Evolutionary conservation across 2,888 invertebrate genomes (phyloP), one percentile per base, ranked within the genome.

Genomic region (Fabriciana adippe): DNA sequence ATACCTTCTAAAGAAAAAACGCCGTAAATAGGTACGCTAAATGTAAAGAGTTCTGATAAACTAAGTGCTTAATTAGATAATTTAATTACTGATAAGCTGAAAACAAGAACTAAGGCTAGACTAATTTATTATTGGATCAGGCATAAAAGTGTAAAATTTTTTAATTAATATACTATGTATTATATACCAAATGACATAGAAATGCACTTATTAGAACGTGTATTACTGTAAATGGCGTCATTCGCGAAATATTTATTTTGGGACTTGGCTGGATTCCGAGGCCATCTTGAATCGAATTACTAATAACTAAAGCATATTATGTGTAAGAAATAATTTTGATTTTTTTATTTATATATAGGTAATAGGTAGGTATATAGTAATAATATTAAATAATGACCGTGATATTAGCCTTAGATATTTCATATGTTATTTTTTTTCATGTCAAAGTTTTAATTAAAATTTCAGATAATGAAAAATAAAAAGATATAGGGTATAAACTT

Each of bases 191-290:
- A 14, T 51, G 26, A 48, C 8, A 41, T 26, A 11, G n/a, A 15
- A 48, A 18, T 60, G 15, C 35, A 54, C 21, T 53, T 54, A 15
- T 31, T 54, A 48, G 26, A 51, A 26, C 41, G 41, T 41, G n/a
- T 26, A 51, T 31, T 66, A 59, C 48, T 47, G 54, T 47, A 47
- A 35, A 66, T 66, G 60, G n/a, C 66, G 66, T 66, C 66, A 66
- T n/a, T 50, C n/a, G 54, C 60, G 68, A 73, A 74, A 72, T 67
- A 71, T 76, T 76, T 84, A 84, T 80, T 80, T 82, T 75, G 70
- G 74, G 72, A 76, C 55, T 78, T 87, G 88, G 88, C 81, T 59
- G 55, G 21, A 41, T 70, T 84, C 88, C 87, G 87, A 74, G 50
- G 53, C 67, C 84, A 86, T 87, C 88, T 88, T 87, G 87, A 80